Evolutionary conservation across 2,888 invertebrate genomes (phyloP).

Genomic region (Xylocampa areola): DNA sequence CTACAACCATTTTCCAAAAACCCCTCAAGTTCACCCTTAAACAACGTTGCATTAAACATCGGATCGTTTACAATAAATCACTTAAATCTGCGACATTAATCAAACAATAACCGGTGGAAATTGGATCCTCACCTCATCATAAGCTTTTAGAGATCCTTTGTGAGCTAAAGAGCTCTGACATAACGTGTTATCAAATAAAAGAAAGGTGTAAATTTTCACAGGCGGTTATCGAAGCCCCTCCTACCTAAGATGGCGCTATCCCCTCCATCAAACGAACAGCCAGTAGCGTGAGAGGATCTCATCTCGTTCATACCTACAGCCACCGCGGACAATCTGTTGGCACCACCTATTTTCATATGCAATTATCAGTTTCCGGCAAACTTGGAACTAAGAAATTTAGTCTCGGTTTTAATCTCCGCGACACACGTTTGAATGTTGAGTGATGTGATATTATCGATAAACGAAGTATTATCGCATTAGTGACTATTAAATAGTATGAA

Average conservation of each 20-base stretch:
- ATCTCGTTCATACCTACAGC: conserved; percentile 83
- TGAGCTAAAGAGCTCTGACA: conserved; percentile 87
- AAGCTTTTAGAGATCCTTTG: conserved; percentile 88
- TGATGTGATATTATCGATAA: conserved; percentile 33
- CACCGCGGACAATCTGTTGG: conserved; percentile 68
- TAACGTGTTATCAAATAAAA: conserved; percentile 89
- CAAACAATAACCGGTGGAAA: conserved; percentile 84
- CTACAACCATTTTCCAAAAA: conserved; percentile 12
- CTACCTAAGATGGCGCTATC: conserved; percentile 87
- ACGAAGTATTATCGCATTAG: background rate
- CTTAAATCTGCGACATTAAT: conserved; percentile 83
- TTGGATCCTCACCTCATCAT: conserved; percentile 85
- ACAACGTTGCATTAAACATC: conserved; percentile 56
- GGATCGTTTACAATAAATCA: conserved; percentile 78
- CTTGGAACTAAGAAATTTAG: conserved; percentile 68
- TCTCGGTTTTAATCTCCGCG: conserved; percentile 57
- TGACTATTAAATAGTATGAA: conserved; percentile 29
- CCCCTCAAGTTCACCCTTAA: conserved; percentile 36
- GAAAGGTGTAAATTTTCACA: conserved; percentile 90
- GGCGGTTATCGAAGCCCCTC: conserved; percentile 81
- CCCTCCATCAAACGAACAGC: conserved; percentile 76
- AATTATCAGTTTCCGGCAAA: conserved; percentile 81
- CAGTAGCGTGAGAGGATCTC: conserved; percentile 82
- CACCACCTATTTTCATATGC: conserved; percentile 88
- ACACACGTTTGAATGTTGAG: conserved; percentile 36